Evolutionary conservation across 92 coral and sea anemone genomes (phyloP), one percentile per base, ranked within the genome.

Genomic region (Porites evermanni): DNA sequence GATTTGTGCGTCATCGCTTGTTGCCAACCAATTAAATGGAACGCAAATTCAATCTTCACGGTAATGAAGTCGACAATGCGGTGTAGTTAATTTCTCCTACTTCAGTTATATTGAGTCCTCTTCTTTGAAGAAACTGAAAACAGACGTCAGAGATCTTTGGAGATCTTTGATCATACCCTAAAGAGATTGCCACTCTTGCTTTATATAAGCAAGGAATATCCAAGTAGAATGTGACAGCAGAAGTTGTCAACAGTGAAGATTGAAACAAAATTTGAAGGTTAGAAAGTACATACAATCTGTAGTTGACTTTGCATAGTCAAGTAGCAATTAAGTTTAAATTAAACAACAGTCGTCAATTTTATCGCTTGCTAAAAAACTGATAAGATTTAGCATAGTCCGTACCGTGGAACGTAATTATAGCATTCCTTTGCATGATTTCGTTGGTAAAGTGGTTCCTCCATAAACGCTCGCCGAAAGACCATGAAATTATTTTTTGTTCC

Each of bases 21-120:
- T 53, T 52, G 53, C 59, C 77, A 69, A 26, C 20, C 29, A 79
- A 51, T 80, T 80, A 14, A 26, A 68, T 38, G 21, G 18, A 13
- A 53, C 56, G 69, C 77, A 54, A 18, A 81, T 81, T 81, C 20
- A 79, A 79, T 67, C 74, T 16, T 5, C 47, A 14, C 83, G 12
- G 83, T 44, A 79, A 70, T 69, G 51, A 81, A 68, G 5, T 18
- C 64, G 85, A 70, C 77, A 47, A 23, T 52, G 24, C 16, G 5
- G 20, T 66, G 69, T 51, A 12, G 32, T 73, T 65, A 64, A 64
- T 53, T 20, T 61, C 50, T 54, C 68, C 51, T 10, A 50, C 7
- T 16, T 67, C 7, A 38, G 47, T 38, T 38, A 38, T 38, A 38
- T 38, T 38, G 47, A 38, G 47, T 38, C 47, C 47, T 38, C 47